A percentile compares a stretch with the other conserved stretches of the same genome.
Evolutionary conservation across 2,888 invertebrate species (phyloP).

Genomic region (Cactoblastis cactorum): DNA sequence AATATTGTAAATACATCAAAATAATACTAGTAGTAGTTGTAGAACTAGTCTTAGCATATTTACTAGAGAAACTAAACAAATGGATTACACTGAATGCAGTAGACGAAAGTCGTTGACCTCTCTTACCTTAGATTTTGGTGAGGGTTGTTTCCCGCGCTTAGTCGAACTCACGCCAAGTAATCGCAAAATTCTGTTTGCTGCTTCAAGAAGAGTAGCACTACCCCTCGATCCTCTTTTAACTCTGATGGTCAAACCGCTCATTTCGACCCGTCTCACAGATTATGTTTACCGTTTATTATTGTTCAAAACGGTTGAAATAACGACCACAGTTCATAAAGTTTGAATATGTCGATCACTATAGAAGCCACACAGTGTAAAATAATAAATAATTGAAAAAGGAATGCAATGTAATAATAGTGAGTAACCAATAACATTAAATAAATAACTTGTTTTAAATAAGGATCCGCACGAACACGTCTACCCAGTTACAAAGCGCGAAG

Average conservation of each 20-base stretch:
- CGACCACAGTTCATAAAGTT: constrained; percentile 66
- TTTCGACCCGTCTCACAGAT: constrained; percentile 69
- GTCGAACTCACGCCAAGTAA: constrained; percentile 74
- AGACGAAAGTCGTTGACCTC: constrained; percentile 63
- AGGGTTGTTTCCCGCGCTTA: constrained; percentile 78
- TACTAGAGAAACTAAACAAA: constrained; percentile 29
- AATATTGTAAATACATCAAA: too few species aligned
- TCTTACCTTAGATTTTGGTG: constrained; percentile 77
- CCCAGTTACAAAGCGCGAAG: constrained; percentile 56
- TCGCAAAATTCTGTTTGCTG: constrained; percentile 77
- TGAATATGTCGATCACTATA: constrained; percentile 30
- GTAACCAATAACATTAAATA: constrained; percentile 30
- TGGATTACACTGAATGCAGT: constrained; percentile 35
- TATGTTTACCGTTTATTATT: constrained; percentile 58
- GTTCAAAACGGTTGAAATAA: constrained; percentile 61
- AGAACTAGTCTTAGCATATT: background rate
- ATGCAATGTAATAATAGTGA: constrained; percentile 38
- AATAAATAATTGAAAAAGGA: constrained; percentile 39
- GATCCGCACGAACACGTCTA: constrained; percentile 48
- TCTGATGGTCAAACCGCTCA: constrained; percentile 78
- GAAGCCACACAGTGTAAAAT: constrained; percentile 29
- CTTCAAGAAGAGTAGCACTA: constrained; percentile 76
- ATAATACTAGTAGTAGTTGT: too few species aligned
- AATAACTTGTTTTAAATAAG: constrained; percentile 40
- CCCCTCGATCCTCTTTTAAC: constrained; percentile 78